Conservation (phyloP, 1,140 invertebrate species). For the Cyclina sinensis region DNA sequence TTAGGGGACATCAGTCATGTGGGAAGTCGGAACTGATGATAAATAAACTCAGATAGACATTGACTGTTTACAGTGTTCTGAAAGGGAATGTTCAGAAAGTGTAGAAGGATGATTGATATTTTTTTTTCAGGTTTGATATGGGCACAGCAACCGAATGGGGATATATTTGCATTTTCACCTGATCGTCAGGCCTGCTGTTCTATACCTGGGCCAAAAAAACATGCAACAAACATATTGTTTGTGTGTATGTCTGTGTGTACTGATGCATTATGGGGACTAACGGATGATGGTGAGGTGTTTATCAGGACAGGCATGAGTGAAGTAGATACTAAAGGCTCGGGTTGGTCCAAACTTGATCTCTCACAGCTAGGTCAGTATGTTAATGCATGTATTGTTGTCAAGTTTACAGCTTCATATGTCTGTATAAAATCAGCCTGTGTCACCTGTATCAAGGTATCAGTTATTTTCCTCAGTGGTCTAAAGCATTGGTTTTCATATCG, state of each 20-base stretch:
- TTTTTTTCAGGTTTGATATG: slow-evolving; percentile 85
- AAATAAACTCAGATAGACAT: too few relatives aligned
- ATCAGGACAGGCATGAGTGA: slow-evolving; percentile 86
- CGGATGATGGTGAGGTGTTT: slow-evolving; percentile 85
- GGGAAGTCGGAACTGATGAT: too few relatives aligned
- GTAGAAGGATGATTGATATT: too few relatives aligned
- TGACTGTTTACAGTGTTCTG: too few relatives aligned
- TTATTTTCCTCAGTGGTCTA: too few relatives aligned
- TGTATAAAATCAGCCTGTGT: too few relatives aligned
- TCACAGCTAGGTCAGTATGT: slow-evolving; percentile 86
- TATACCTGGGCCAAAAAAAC: slow-evolving; percentile 58
- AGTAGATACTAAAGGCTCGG: slow-evolving; percentile 83
- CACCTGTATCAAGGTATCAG: too few relatives aligned
- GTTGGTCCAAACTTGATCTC: slow-evolving; percentile 87
- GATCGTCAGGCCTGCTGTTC: slow-evolving; percentile 72
- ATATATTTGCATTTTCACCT: slow-evolving; percentile 85
- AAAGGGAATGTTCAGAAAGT: too few relatives aligned
- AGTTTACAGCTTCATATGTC: too few relatives aligned
- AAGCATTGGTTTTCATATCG: too few relatives aligned
- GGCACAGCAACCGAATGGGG: slow-evolving; percentile 85
- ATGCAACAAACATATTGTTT: slow-evolving; percentile 67
- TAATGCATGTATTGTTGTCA: too few relatives aligned
- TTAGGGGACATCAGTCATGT: too few relatives aligned
- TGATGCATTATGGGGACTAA: slow-evolving; percentile 87
- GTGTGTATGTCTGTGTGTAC: slow-evolving; percentile 84